phyloP scores from a whole-genome alignment of 92 coral and sea anemone species.

The Palythoa heliodiscus region DNA sequence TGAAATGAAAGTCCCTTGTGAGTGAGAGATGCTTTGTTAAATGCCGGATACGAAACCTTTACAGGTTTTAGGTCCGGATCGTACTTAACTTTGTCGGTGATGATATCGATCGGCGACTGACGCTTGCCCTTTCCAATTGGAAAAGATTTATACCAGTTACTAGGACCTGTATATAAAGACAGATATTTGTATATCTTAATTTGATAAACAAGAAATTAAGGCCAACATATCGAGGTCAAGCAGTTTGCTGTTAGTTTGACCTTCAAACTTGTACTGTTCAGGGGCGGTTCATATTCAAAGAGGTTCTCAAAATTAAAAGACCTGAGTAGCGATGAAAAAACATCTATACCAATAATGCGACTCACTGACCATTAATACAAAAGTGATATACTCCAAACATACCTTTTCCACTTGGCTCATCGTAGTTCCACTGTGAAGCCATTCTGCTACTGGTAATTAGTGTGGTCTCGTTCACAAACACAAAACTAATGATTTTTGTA shows the following conservation, averaged over 20 bases:
- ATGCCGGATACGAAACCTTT: slow-evolving; percentile 45
- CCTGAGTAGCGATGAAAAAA: background rate
- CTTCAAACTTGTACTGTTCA: background rate
- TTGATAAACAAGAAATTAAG: background rate
- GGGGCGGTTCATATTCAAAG: too few relatives aligned
- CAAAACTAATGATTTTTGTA: too few relatives aligned
- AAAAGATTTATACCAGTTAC: slow-evolving; percentile 66
- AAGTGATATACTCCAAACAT: background rate
- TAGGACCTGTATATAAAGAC: slow-evolving; percentile 59
- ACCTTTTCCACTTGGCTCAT: slow-evolving; percentile 27
- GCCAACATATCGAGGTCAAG: background rate
- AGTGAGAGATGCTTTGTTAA: slow-evolving; percentile 28
- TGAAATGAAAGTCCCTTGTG: slow-evolving; percentile 46
- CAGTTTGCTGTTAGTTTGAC: background rate
- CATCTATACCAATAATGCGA: background rate
- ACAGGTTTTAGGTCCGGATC: slow-evolving; percentile 61
- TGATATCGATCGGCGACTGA: slow-evolving; percentile 90
- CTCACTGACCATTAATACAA: background rate
- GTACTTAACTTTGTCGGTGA: slow-evolving; percentile 48
- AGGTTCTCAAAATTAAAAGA: too few relatives aligned
- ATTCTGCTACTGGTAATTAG: background rate
- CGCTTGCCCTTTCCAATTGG: slow-evolving; percentile 67
- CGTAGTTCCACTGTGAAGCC: slow-evolving; percentile 24
- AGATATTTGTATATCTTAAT: background rate
- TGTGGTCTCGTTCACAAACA: too few relatives aligned